These are phyloP conservation scores for Acanthiza pusilla DNA, from an alignment of 2,797 vertebrate genomes.

Conservation along the genomic window DNA sequence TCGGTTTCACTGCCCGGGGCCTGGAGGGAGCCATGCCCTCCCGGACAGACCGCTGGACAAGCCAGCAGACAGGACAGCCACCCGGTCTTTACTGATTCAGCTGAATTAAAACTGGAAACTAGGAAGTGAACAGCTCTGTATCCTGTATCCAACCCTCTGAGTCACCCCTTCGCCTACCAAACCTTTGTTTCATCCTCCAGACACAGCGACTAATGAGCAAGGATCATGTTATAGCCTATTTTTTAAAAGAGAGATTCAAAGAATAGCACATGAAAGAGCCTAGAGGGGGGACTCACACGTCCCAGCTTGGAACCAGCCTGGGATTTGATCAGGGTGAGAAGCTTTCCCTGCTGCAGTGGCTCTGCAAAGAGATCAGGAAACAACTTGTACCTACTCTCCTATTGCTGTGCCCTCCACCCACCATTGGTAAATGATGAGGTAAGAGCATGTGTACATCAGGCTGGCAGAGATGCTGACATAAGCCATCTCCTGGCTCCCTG, in stretches of 20 bases:
- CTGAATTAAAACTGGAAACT: slow-evolving; percentile 8
- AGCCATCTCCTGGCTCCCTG: not conserved
- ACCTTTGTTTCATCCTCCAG: slow-evolving; percentile 29
- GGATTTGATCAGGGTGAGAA: not conserved
- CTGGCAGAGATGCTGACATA: slow-evolving; percentile 20
- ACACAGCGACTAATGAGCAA: not conserved
- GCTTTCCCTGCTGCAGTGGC: not conserved
- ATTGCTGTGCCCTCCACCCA: slow-evolving; percentile 22
- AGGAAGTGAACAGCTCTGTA: not conserved
- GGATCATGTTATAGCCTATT: not conserved
- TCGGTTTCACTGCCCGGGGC: not conserved
- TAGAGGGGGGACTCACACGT: not conserved
- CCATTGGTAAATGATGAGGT: not conserved
- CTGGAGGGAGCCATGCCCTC: not conserved
- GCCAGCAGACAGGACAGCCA: not conserved
- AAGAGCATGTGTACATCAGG: not conserved
- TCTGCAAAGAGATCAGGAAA: not conserved
- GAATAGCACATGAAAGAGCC: not conserved
- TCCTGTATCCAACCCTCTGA: slow-evolving; percentile 37
- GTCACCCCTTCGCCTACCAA: slow-evolving; percentile 14
- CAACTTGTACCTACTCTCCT: not conserved
- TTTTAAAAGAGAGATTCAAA: not conserved
- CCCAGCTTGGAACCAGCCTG: not conserved
- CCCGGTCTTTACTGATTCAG: not conserved
- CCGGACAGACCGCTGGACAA: not conserved